Conservation (phyloP, 1,140 invertebrate genomes). For the Polypedilum pembai region DNA sequence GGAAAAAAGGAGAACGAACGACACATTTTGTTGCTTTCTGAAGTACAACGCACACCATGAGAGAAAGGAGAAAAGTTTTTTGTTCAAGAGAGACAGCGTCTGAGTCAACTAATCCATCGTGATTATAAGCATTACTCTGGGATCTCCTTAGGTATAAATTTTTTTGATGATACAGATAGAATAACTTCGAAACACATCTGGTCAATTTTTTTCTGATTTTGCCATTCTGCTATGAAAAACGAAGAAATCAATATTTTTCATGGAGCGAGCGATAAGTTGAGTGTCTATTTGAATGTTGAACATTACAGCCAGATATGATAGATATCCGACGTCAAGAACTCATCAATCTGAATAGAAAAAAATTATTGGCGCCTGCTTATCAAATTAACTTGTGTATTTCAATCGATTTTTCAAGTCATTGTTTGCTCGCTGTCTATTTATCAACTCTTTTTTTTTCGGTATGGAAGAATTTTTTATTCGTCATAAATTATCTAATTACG, state of each 20-base stretch:
- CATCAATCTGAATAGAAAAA: constrained; percentile 25
- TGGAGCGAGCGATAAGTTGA: background rate
- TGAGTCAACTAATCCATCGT: constrained; percentile 26
- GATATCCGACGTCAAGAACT: constrained; percentile 2
- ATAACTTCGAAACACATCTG: constrained; percentile 16
- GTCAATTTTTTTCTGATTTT: background rate
- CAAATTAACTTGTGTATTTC: constrained; percentile 25
- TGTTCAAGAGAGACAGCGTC: background rate
- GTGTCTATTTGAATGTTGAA: background rate
- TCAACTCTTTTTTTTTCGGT: constrained; percentile 8
- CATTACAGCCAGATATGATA: background rate
- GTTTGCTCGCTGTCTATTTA: constrained; percentile 9
- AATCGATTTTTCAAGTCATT: constrained; percentile 24
- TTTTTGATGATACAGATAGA: constrained; percentile 18
- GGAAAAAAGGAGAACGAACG: background rate
- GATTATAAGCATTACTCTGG: constrained; percentile 24
- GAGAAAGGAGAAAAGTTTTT: background rate
- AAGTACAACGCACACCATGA: too few relatives aligned
- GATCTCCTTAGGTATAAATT: constrained; percentile 13
- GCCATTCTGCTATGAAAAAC: too few relatives aligned
- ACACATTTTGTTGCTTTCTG: background rate
- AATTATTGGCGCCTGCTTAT: constrained; percentile 18
- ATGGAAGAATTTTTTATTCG: background rate
- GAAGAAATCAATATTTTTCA: constrained; percentile 18
- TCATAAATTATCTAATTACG: constrained; percentile 28